Evolutionary conservation across 2,113 vertebrate species (phyloP).

Genomic region (Leuciscus idus): DNA sequence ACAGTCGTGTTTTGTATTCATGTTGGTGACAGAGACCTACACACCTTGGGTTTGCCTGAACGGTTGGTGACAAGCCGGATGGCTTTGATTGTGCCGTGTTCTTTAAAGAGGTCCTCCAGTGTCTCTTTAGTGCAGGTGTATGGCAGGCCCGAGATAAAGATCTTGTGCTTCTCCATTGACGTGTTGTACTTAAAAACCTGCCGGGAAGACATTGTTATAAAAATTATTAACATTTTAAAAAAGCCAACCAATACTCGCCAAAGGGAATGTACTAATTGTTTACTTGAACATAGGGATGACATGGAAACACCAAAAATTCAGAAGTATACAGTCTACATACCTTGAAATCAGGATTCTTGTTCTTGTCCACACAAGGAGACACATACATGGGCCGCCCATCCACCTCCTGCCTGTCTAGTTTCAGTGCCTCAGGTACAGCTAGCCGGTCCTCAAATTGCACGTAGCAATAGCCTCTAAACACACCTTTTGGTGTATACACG

Average conservation of each 20-base stretch:
- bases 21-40: neutral
- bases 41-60: conserved; percentile 94
- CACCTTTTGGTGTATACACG: conserved; percentile 82
- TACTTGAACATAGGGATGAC: neutral
- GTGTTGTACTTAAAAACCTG: conserved; percentile 95
- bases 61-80: conserved; percentile 93
- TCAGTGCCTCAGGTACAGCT: conserved; percentile 81
- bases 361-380: conserved; percentile 95
- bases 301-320: neutral
- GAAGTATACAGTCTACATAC: conserved; percentile 63
- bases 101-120: conserved; percentile 84
- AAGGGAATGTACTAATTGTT: neutral
- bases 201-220: neutral
- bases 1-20: neutral
- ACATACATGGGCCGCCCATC: conserved; percentile 95
- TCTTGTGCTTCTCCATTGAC: conserved; percentile 91
- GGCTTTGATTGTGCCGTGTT: conserved; percentile 86
- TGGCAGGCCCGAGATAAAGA: conserved; percentile 93
- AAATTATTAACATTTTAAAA: neutral
- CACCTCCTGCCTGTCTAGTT: conserved; percentile 83
- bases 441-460: conserved; percentile 85
- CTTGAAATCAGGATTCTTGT: conserved; percentile 95
- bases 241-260: neutral
- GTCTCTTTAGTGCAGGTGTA: conserved; percentile 91
- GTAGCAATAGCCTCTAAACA: conserved; percentile 91